These are phyloP conservation scores for Sinocyclocheilus maitianheensis DNA, from an alignment of 2,113 vertebrate species.

Conservation along the genomic window DNA sequence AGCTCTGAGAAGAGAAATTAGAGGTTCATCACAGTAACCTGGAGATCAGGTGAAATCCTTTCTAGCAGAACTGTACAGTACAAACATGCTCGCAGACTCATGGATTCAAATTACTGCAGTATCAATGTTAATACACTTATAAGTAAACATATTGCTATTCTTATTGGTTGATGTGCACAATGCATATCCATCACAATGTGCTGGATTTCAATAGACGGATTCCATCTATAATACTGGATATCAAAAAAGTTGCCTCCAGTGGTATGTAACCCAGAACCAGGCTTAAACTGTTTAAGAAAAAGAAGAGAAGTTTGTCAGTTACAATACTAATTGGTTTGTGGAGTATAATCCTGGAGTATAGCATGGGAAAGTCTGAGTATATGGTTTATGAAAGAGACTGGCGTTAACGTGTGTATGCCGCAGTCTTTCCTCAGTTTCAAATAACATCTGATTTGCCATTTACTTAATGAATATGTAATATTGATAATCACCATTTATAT, in stretches of 20 bases:
- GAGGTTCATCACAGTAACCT: not conserved
- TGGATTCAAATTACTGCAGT: not conserved
- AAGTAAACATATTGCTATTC: not conserved
- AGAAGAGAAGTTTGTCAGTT: not conserved
- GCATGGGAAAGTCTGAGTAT: too few species aligned
- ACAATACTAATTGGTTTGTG: not conserved
- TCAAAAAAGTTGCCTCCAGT: not conserved
- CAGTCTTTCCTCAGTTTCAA: too few species aligned
- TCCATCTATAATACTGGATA: not conserved
- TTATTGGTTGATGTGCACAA: too few species aligned
- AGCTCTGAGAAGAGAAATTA: constrained; percentile 75
- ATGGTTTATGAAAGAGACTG: too few species aligned
- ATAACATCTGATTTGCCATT: too few species aligned
- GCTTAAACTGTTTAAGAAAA: not conserved
- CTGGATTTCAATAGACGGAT: not conserved
- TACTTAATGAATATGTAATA: not conserved
- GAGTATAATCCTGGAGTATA: too few species aligned
- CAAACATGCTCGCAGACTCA: not conserved
- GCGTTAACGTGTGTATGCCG: too few species aligned
- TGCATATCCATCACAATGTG: too few species aligned
- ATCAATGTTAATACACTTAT: not conserved
- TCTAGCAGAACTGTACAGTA: not conserved
- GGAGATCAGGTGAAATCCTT: not conserved
- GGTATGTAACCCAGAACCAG: not conserved
- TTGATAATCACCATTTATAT: not conserved